These are phyloP conservation scores for Leptodirus hochenwartii DNA, from an alignment of 2,888 invertebrate genomes.

Conservation along the genomic window DNA sequence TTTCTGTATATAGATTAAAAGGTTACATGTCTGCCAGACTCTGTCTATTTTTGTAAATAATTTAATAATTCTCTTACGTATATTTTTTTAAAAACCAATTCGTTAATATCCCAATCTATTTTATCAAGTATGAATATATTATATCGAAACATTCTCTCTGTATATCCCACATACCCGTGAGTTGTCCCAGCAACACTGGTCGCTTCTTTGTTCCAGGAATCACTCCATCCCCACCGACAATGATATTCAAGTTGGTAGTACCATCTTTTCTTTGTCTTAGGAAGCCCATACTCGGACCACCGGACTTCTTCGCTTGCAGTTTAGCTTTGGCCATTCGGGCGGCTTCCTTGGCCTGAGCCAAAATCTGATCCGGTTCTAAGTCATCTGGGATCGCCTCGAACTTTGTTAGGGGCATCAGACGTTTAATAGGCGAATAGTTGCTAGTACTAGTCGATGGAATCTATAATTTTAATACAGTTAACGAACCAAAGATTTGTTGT, in stretches of 20 bases:
- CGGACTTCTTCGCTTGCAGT: constrained; percentile 29
- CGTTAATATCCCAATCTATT: no score
- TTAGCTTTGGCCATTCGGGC: constrained; percentile 50
- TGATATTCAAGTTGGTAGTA: constrained; percentile 70
- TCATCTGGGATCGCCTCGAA: constrained; percentile 66
- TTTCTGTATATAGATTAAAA: no score
- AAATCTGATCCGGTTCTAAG: constrained; percentile 55
- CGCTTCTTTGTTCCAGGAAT: constrained; percentile 44
- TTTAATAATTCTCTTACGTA: no score
- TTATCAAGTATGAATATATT: no score
- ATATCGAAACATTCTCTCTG: no score
- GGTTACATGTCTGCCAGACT: no score
- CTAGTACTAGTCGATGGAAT: no score
- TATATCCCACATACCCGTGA: no score
- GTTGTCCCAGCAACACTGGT: constrained; percentile 62
- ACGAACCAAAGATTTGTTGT: no score
- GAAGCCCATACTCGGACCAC: constrained; percentile 48
- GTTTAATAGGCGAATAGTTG: constrained; percentile 18
- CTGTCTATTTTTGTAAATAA: no score
- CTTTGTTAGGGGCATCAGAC: constrained; percentile 38
- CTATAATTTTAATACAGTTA: no score
- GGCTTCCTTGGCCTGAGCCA: constrained; percentile 37
- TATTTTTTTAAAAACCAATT: no score
- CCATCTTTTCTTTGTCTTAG: constrained; percentile 75
- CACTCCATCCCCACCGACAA: constrained; percentile 50